These are phyloP conservation scores for Sardinella longiceps DNA, from an alignment of 2,797 vertebrate species.

Conservation along the genomic window DNA sequence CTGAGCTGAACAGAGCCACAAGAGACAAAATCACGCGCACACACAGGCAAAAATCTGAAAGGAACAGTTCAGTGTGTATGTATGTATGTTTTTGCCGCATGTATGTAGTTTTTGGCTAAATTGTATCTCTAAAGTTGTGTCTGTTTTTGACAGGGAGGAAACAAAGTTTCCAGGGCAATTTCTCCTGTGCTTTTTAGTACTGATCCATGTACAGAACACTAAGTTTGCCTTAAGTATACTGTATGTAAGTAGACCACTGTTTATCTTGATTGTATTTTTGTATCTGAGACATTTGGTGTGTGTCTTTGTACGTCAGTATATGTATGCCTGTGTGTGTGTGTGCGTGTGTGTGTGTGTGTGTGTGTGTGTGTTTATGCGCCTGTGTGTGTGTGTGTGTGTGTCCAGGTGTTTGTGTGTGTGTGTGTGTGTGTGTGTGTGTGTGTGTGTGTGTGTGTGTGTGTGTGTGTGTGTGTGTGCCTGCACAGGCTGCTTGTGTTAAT, in stretches of 20 bases:
- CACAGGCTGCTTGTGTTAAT: slow-evolving; percentile 54
- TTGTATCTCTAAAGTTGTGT: slow-evolving; percentile 37
- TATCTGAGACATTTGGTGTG: slow-evolving; percentile 32
- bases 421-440: slow-evolving; percentile 14
- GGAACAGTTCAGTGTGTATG: not conserved
- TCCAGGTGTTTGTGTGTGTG: slow-evolving; percentile 53
- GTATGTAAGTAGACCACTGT: not conserved
- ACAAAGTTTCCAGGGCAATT: not conserved
- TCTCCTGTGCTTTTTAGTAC: not conserved
- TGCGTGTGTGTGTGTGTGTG: not conserved
- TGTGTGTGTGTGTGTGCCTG: slow-evolving; percentile 51
- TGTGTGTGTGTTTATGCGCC: slow-evolving; percentile 52
- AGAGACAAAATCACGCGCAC: too few relatives aligned
- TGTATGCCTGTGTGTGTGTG: not conserved
- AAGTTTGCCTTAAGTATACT: too few relatives aligned
- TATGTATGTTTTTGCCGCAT: not conserved
- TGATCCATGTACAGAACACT: not conserved
- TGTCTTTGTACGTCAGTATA: slow-evolving; percentile 37
- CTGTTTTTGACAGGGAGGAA: slow-evolving; percentile 26
- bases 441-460: not conserved
- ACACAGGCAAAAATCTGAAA: too few relatives aligned
- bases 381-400: slow-evolving; percentile 36
- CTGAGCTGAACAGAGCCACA: too few relatives aligned
- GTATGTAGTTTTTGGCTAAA: too few relatives aligned
- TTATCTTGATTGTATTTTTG: slow-evolving; percentile 37